Evolutionary conservation across 2,888 invertebrate species (phyloP).

Genomic region (Crepidodera aurea): DNA sequence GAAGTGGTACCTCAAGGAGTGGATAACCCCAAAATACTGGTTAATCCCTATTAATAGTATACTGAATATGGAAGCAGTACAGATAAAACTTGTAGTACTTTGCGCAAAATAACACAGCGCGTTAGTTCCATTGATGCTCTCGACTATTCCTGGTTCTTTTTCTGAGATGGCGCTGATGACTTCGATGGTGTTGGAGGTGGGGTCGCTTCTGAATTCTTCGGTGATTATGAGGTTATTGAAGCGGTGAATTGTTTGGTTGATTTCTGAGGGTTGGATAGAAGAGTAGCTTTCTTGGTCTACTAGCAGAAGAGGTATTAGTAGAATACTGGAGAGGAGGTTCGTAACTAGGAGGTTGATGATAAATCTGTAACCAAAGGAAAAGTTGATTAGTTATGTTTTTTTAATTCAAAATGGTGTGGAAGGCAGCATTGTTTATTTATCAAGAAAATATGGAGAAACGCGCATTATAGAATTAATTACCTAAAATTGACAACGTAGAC

Average conservation of each 20-base stretch:
- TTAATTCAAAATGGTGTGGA: constrained; percentile 16
- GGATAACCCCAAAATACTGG: constrained; percentile 72
- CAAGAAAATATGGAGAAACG: too few species aligned
- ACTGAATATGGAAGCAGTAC: constrained; percentile 69
- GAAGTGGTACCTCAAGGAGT: constrained; percentile 70
- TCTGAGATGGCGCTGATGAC: constrained; percentile 40
- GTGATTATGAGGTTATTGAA: constrained; percentile 40
- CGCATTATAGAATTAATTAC: too few species aligned
- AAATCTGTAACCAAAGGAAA: constrained; percentile 59
- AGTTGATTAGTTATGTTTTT: too few species aligned
- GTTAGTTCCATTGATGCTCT: constrained; percentile 17
- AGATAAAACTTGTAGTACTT: constrained; percentile 68
- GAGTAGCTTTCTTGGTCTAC: constrained; percentile 60
- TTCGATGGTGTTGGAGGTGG: constrained; percentile 38
- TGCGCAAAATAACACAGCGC: constrained; percentile 64
- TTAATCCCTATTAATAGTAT: constrained; percentile 71
- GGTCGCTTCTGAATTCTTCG: constrained; percentile 38
- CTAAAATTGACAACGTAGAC: too few species aligned
- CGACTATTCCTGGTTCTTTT: neutral
- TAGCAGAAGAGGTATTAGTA: constrained; percentile 64
- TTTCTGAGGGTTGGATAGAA: constrained; percentile 59
- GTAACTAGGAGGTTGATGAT: constrained; percentile 65
- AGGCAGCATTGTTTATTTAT: too few species aligned
- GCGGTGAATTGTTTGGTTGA: constrained; percentile 39
- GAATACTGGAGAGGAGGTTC: constrained; percentile 63